Percentiles rank a stretch among this genome's conserved stretches.
phyloP scores from a whole-genome alignment of 2,888 invertebrate genomes.

The Neelides folsomi region DNA sequence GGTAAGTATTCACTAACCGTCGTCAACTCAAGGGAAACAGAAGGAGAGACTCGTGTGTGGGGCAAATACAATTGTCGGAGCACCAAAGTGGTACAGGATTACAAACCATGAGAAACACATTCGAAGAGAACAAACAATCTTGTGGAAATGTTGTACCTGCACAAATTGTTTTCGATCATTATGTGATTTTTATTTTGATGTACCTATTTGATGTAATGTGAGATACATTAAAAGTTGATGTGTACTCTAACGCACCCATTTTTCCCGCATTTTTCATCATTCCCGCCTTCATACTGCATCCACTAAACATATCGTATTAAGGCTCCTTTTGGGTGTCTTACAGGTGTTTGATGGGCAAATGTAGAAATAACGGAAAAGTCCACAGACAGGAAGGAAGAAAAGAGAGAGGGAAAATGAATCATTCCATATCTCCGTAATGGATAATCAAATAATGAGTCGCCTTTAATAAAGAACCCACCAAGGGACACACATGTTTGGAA shows the following conservation, averaged over 20 bases:
- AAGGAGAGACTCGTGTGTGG: too few relatives aligned
- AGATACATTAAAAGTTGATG: background rate
- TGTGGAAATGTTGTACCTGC: constrained; percentile 17
- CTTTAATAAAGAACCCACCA: constrained; percentile 4
- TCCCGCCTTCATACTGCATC: background rate
- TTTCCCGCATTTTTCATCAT: background rate
- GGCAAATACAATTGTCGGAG: too few relatives aligned
- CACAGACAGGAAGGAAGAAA: constrained; percentile 4
- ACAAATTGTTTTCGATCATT: constrained; percentile 14
- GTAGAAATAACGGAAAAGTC: too few relatives aligned
- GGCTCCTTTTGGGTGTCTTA: background rate
- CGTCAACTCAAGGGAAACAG: too few relatives aligned
- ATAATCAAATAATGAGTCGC: constrained; percentile 4
- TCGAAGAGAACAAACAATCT: background rate
- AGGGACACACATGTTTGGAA: constrained; percentile 2
- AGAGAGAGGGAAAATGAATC: constrained; percentile 8
- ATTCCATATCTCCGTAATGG: constrained; percentile 15
- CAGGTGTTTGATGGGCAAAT: constrained; percentile 1
- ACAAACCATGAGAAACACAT: too few relatives aligned
- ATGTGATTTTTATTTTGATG: constrained; percentile 25
- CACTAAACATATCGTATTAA: background rate
- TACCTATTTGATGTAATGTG: constrained; percentile 14
- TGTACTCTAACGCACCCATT: background rate
- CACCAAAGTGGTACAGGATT: too few relatives aligned
- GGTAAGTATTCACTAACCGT: too few relatives aligned